phyloP scores from a whole-genome alignment of 2,888 invertebrate genomes.

The Acleris cristana region DNA sequence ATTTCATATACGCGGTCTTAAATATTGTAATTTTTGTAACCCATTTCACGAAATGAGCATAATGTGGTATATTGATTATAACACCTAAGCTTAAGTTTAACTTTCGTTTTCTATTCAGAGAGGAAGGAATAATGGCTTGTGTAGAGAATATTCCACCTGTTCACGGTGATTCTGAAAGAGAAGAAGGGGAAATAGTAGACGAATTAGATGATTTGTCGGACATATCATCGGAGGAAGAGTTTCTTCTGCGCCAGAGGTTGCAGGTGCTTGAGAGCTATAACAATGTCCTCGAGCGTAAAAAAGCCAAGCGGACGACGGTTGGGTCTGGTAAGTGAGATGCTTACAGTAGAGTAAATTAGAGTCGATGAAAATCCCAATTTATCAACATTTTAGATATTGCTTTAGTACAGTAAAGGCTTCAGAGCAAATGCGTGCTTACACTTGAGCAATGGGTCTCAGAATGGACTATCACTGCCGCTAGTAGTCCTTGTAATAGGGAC shows the following conservation, averaged over 20 bases:
- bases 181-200: conserved; percentile 79
- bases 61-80: too few relatives aligned
- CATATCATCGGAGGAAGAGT: conserved; percentile 79
- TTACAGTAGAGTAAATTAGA: neutral
- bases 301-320: conserved; percentile 64
- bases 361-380: too few relatives aligned
- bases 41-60: too few relatives aligned
- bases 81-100: neutral
- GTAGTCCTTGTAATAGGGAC: too few relatives aligned
- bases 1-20: conserved; percentile 5
- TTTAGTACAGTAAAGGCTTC: too few relatives aligned
- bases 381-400: too few relatives aligned
- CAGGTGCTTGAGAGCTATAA: conserved; percentile 78
- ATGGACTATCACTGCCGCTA: too few relatives aligned
- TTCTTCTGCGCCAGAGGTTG: conserved; percentile 70
- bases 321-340: conserved; percentile 55
- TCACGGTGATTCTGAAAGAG: conserved; percentile 72
- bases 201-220: conserved; percentile 73
- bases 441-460: too few relatives aligned
- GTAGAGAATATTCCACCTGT: conserved; percentile 56
- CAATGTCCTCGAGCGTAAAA: conserved; percentile 77
- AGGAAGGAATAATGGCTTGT: conserved; percentile 57
- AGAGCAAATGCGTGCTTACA: too few relatives aligned
- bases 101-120: conserved; percentile 13
- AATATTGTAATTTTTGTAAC: neutral